Base-by-base conservation (phyloP, 2,113 vertebrate genomes). In the Martes martes region DNA sequence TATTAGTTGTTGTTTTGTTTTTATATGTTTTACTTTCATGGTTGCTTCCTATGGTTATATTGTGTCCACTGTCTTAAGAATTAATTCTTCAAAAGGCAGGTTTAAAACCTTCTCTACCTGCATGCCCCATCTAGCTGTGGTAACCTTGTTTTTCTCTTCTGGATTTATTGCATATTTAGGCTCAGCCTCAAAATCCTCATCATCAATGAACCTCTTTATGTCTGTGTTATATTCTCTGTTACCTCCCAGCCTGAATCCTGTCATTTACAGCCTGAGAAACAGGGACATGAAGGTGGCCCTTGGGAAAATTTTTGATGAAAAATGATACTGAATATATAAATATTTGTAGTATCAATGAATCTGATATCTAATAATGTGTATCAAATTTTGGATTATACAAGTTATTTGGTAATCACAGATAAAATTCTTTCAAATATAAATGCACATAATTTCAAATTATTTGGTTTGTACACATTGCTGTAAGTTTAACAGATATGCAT, bases 51-150 rank as follows among this genome's bases (percentile, higher is more conserved):
- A 98, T 55, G 21, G 91, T 23, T 57, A 80, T 6, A 96, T 97
- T 79, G 96, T 98, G 50, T 73, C 85, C 57, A 85, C 96, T 31
- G 93, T 97, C 8, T 85, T 98, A 11, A 94, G 36, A 65, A 97
- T 97, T 23, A 79, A 96, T 21, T 94, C 96, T 6, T 28, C 39
- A 1, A 52, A 89, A 31, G 94, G 96, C n/a, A 86, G 93, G 18
- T 50, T 33, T 4, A 97, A 96, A 55, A 92, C 92, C 50, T 96
- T 98, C 45, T 98, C 97, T 23, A 97, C 96, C 24, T 97, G 98
- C 82, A 16, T 95, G 1, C 91, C 97, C 5, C 97, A 98, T 50
- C 91, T 98, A 15, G 74, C 85, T 45, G 95, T 98, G 24, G 96
- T 98, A 33, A 69, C n/a, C 0, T 50, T 98, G 33, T 98, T 98